Conservation (phyloP, 2,888 invertebrate genomes). For the Volucella bombylans region DNA sequence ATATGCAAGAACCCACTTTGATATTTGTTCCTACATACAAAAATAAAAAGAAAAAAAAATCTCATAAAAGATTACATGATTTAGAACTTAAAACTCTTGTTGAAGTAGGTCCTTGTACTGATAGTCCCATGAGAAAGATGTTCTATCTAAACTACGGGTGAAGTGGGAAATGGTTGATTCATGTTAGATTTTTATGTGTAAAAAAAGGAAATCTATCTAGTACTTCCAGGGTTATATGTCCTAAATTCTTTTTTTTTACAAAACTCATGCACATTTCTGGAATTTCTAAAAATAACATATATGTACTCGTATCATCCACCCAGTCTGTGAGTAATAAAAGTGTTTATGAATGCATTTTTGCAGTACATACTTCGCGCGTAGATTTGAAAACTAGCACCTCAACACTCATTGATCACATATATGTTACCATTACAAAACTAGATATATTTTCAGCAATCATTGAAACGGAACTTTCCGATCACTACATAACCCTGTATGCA, state of each 20-base stretch:
- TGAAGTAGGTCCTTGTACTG: conserved; percentile 45
- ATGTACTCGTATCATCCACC: neutral
- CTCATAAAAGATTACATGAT: conserved; percentile 38
- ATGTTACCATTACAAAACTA: no score
- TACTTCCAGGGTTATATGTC: conserved; percentile 17
- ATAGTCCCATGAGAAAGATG: neutral
- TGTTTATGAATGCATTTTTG: conserved; percentile 31
- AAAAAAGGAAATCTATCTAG: neutral
- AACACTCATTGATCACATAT: no score
- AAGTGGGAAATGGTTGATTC: neutral
- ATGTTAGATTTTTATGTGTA: conserved; percentile 4
- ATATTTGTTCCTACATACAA: conserved; percentile 15
- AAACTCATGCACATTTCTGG: conserved; percentile 18
- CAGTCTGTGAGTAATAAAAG: conserved; percentile 13
- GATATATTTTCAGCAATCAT: no score
- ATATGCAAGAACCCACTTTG: conserved; percentile 21
- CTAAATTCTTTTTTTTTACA: conserved; percentile 6
- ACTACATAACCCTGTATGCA: no score
- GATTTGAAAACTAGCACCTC: no score
- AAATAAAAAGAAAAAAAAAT: neutral
- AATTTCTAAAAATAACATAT: conserved; percentile 9
- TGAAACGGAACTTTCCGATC: no score
- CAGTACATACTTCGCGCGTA: no score
- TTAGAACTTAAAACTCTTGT: conserved; percentile 45
- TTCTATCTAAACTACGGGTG: neutral